A percentile compares a stretch with the other conserved stretches of the same genome.
Conservation (phyloP, 2,797 vertebrate genomes). For the Ciconia nigra region DNA sequence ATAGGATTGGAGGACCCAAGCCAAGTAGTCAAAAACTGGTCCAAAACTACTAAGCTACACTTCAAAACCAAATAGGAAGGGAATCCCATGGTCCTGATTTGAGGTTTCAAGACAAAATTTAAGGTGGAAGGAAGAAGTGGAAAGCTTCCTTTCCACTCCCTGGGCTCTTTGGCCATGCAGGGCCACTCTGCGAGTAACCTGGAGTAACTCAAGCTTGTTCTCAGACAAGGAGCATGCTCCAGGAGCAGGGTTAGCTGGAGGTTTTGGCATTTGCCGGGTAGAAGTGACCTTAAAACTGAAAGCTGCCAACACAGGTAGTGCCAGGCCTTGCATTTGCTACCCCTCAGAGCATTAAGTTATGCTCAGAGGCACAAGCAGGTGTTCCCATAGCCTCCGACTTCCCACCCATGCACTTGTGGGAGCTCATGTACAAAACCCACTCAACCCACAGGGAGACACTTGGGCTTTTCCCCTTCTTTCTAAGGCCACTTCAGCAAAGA, state of each 20-base stretch:
- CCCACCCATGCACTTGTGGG: not conserved
- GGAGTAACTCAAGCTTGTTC: not conserved
- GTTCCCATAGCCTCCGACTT: not conserved
- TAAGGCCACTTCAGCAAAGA: not conserved
- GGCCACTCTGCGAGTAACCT: not conserved
- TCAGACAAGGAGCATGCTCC: not conserved
- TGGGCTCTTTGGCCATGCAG: not conserved
- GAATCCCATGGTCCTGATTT: not conserved
- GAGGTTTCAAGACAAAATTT: not conserved
- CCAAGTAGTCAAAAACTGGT: not conserved
- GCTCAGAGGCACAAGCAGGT: not conserved
- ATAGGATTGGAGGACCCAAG: not conserved
- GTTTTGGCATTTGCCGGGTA: not conserved
- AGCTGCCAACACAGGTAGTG: not conserved
- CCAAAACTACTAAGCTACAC: not conserved
- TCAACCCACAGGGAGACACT: not conserved
- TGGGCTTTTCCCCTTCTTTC: not conserved
- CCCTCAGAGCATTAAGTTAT: not conserved
- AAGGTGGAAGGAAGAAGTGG: not conserved
- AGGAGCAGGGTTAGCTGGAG: not conserved
- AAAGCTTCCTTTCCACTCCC: not conserved
- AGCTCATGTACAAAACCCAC: not conserved
- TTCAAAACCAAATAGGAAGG: not conserved
- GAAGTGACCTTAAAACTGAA: not conserved
- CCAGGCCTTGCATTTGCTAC: not conserved